These are phyloP conservation scores for Bursaphelenchus okinawaensis DNA, from an alignment of 2,888 invertebrate species.

Conservation along the genomic window DNA sequence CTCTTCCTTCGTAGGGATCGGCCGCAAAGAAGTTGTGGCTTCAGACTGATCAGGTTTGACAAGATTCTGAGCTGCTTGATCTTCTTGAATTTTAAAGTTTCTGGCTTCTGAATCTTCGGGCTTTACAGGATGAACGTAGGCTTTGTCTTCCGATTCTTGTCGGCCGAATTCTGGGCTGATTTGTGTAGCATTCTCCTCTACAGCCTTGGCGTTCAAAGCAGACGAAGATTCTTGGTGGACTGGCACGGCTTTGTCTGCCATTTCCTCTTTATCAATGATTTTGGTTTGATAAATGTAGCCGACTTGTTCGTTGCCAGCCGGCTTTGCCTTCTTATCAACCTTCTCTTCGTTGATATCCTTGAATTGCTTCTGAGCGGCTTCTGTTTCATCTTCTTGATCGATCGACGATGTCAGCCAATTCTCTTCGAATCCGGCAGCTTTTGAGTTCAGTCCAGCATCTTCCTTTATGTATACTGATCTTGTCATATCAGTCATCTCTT, in stretches of 20 bases:
- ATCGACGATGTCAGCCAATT: constrained; percentile 2
- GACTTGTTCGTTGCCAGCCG: background rate
- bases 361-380: background rate
- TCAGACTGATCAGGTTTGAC: background rate
- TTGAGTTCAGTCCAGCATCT: background rate
- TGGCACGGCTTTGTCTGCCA: background rate
- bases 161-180: background rate
- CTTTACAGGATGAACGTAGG: background rate
- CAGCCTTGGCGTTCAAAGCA: background rate
- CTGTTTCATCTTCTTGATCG: background rate
- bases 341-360: constrained; percentile 1
- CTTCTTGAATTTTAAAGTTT: background rate
- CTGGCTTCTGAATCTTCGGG: background rate
- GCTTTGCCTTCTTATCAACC: background rate
- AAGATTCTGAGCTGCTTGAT: background rate
- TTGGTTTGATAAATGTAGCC: constrained; percentile 3
- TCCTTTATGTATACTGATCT: constrained; percentile 7
- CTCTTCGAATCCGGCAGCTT: constrained; percentile 5
- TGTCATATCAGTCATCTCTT: constrained; percentile 7
- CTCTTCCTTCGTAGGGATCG: background rate
- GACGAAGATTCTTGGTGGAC: background rate
- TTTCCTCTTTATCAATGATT: background rate
- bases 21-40: too few species aligned
- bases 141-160: background rate
- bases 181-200: background rate